Evolutionary conservation across 2,113 vertebrate species (phyloP).

Genomic region (Gila orcuttii): DNA sequence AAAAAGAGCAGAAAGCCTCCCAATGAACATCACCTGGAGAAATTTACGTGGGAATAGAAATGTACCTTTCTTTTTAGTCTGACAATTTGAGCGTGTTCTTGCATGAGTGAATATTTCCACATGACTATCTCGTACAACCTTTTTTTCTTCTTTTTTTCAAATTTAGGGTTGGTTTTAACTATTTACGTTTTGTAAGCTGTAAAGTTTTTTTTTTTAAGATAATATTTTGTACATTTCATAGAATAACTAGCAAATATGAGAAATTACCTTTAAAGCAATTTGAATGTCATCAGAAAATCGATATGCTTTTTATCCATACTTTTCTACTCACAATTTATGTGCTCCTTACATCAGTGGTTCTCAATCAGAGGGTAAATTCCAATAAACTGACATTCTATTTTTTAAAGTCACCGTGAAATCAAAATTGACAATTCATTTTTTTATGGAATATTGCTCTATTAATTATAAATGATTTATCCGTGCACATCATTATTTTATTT

Average conservation of each 20-base stretch:
- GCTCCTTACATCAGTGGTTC: not conserved
- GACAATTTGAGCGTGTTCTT: not conserved
- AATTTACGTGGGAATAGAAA: not conserved
- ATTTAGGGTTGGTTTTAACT: not conserved
- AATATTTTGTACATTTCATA: constrained; percentile 24
- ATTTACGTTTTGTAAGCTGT: constrained; percentile 34
- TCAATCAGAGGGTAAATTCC: not conserved
- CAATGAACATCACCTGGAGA: not conserved
- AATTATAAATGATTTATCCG: too few relatives aligned
- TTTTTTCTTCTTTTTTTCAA: not conserved
- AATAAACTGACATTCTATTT: too few relatives aligned
- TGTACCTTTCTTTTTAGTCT: not conserved
- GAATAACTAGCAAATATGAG: constrained; percentile 13
- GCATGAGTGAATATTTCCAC: constrained; percentile 6
- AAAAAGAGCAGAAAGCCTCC: not conserved
- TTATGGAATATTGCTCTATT: too few relatives aligned
- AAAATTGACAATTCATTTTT: too few relatives aligned
- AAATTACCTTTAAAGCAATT: constrained; percentile 25
- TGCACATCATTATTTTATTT: too few relatives aligned
- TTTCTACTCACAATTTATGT: not conserved
- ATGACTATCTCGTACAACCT: not conserved
- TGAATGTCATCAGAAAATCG: not conserved
- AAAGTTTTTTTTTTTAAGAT: constrained; percentile 2
- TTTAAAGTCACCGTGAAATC: too few relatives aligned
- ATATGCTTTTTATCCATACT: not conserved